A percentile compares a stretch with the other conserved stretches of the same genome.
Conservation (phyloP, 2,888 invertebrate genomes). For the Lordiphosa andalusiaca region DNA sequence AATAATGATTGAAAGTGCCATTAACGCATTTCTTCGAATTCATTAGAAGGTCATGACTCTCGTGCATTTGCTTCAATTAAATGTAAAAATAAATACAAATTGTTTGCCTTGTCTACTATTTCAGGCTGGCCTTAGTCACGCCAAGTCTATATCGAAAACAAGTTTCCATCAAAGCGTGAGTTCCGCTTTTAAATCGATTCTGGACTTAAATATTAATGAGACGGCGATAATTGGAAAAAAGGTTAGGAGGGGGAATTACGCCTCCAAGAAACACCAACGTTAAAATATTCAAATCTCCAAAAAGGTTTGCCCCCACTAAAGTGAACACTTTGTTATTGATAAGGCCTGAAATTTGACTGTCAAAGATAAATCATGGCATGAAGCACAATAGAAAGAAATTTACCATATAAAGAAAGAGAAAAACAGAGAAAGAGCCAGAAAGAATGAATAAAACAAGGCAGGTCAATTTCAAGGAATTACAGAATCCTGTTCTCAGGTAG, state of each 20-base stretch:
- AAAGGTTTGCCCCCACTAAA: constrained; percentile 21
- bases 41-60: constrained; percentile 36
- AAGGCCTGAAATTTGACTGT: constrained; percentile 60
- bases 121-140: constrained; percentile 48
- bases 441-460: constrained; percentile 6
- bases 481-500: constrained; percentile 62
- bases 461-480: constrained; percentile 44
- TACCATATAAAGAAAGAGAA: constrained; percentile 5
- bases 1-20: constrained; percentile 43
- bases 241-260: constrained; percentile 26
- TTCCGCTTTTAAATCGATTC: constrained; percentile 47
- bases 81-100: constrained; percentile 27
- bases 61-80: constrained; percentile 36
- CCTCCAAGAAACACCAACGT: constrained; percentile 34
- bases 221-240: constrained; percentile 31
- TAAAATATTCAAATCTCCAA: constrained; percentile 51
- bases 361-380: constrained; percentile 60
- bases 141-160: constrained; percentile 51
- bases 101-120: constrained; percentile 19
- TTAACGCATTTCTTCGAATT: constrained; percentile 23
- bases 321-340: constrained; percentile 31
- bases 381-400: constrained; percentile 28
- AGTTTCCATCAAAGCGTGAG: constrained; percentile 48
- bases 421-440: constrained; percentile 28
- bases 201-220: constrained; percentile 17